Conservation (phyloP, 2,888 invertebrate species). For the Isoperla grammatica region DNA sequence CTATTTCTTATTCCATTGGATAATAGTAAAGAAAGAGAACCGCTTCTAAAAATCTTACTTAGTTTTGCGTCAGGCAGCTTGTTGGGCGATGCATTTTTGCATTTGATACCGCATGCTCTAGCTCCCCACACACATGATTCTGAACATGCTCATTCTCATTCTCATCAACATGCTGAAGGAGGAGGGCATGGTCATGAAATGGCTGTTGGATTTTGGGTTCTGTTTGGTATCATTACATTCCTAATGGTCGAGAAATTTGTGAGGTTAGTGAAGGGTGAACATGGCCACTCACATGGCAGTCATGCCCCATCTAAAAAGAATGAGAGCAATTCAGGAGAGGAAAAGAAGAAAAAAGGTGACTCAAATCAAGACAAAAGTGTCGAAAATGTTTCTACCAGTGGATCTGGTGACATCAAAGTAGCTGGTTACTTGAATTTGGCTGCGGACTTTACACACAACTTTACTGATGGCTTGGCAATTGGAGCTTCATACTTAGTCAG, state of each 20-base stretch:
- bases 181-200: constrained; percentile 90
- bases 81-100: constrained; percentile 96
- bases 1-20: constrained; percentile 90
- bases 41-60: constrained; percentile 80
- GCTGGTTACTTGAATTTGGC: constrained; percentile 94
- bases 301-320: constrained; percentile 30
- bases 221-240: constrained; percentile 91
- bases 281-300: constrained; percentile 63
- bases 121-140: constrained; percentile 49
- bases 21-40: constrained; percentile 74
- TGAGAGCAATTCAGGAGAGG: constrained; percentile 28
- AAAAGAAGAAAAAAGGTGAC: constrained; percentile 24
- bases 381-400: not conserved
- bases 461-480: constrained; percentile 98
- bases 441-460: constrained; percentile 99
- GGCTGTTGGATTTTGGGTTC: constrained; percentile 89
- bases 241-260: constrained; percentile 91
- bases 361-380: not conserved
- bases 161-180: constrained; percentile 44
- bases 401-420: constrained; percentile 58
- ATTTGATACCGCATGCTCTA: constrained; percentile 95
- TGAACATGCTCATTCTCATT: constrained; percentile 32
- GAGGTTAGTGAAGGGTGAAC: constrained; percentile 76
- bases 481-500: constrained; percentile 95
- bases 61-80: constrained; percentile 95